phyloP scores from a whole-genome alignment of 2,113 vertebrate genomes.

The Sclerurus mexicanus region DNA sequence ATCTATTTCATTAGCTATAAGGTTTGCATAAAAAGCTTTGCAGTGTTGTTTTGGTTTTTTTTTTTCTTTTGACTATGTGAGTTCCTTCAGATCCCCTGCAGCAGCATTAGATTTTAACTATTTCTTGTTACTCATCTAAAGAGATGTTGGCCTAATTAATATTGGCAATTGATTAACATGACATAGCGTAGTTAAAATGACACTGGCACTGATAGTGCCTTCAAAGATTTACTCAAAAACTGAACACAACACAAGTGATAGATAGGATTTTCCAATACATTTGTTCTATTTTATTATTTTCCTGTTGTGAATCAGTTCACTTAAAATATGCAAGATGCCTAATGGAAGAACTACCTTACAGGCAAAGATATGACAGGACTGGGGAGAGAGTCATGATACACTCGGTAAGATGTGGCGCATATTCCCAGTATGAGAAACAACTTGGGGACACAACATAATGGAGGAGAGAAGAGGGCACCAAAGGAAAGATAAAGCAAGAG shows the following conservation, averaged over 20 bases:
- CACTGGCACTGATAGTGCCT: background rate
- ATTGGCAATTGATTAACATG: background rate
- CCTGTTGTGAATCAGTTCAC: background rate
- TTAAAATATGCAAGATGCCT: conserved; percentile 30
- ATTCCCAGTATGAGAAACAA: background rate
- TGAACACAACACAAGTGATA: background rate
- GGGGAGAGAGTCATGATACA: background rate
- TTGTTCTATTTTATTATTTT: conserved; percentile 10
- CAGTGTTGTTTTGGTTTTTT: too few species aligned
- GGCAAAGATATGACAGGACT: background rate
- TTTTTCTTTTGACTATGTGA: background rate
- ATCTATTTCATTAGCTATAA: background rate
- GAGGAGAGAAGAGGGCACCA: background rate
- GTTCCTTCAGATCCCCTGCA: background rate
- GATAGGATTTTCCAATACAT: background rate
- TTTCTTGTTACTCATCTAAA: background rate
- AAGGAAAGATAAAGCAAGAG: background rate
- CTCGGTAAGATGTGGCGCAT: background rate
- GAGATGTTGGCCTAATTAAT: background rate
- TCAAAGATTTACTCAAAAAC: background rate
- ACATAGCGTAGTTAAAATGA: background rate
- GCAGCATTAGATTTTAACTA: background rate
- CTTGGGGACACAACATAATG: background rate
- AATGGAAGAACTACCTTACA: background rate
- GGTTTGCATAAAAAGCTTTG: background rate